Conservation (phyloP, 2,113 vertebrate genomes). For the Peromyscus maniculatus region DNA sequence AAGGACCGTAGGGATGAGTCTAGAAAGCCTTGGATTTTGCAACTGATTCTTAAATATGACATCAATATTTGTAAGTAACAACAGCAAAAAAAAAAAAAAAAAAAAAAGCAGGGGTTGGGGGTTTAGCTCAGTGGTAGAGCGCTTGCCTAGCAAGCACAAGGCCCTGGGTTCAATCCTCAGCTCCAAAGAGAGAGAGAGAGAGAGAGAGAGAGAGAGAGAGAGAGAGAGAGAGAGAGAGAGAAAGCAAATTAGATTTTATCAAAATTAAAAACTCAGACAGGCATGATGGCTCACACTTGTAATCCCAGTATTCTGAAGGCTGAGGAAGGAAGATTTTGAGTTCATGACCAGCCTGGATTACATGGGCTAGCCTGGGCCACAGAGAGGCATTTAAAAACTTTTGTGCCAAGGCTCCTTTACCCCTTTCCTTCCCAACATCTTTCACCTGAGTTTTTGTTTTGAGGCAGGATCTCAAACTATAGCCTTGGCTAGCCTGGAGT, state of each 20-base stretch:
- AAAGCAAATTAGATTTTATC: background rate
- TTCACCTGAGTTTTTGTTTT: background rate
- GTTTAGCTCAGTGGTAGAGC: too few species aligned
- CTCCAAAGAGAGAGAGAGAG: too few species aligned
- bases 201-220: too few species aligned
- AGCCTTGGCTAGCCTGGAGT: background rate
- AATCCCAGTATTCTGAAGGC: background rate
- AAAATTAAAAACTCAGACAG: background rate
- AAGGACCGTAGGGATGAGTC: background rate
- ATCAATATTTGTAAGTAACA: background rate
- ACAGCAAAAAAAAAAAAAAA: conserved; percentile 28
- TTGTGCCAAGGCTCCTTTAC: background rate
- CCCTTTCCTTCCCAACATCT: background rate
- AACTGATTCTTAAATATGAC: background rate
- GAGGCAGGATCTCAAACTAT: background rate
- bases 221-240: too few species aligned
- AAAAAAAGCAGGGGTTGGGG: too few species aligned
- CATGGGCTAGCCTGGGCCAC: background rate
- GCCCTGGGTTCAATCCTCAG: too few species aligned
- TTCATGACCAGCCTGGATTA: background rate
- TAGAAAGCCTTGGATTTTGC: background rate
- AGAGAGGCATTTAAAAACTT: background rate
- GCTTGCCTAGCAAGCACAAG: too few species aligned
- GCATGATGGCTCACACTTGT: background rate
- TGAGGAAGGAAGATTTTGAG: background rate